Conservation (phyloP, 2,888 invertebrate species). For the Lasioglossum lativentre region DNA sequence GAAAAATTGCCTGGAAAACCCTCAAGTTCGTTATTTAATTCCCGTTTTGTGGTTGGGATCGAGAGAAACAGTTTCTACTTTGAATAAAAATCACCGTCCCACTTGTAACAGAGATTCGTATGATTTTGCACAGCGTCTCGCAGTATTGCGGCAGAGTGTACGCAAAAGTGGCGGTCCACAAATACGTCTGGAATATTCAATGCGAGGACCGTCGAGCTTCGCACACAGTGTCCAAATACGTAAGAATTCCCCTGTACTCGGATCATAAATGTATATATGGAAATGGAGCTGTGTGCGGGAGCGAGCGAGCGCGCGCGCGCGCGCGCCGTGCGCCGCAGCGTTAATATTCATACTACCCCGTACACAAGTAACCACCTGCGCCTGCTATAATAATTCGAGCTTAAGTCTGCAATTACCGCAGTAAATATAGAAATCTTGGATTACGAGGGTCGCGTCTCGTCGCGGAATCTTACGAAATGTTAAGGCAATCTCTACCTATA, state of each 20-base stretch:
- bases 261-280: slow-evolving; percentile 6
- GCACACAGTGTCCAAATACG: background rate
- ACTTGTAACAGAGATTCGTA: background rate
- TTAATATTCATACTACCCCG: slow-evolving; percentile 47
- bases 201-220: background rate
- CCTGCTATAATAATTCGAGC: slow-evolving; percentile 41
- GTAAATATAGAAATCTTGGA: slow-evolving; percentile 42
- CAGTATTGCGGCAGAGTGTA: background rate
- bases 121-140: background rate
- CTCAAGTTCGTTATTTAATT: background rate
- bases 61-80: background rate
- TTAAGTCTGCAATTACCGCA: slow-evolving; percentile 37
- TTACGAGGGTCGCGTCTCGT: slow-evolving; percentile 23
- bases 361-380: slow-evolving; percentile 38
- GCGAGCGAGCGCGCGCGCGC: no score
- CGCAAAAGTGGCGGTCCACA: slow-evolving; percentile 12
- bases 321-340: background rate
- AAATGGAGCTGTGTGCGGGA: slow-evolving; percentile 27
- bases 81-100: background rate
- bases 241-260: slow-evolving; percentile 17
- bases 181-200: slow-evolving; percentile 30
- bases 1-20: no score
- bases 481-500: background rate
- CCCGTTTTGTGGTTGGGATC: background rate
- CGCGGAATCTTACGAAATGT: slow-evolving; percentile 25